Evolutionary conservation across 2,797 vertebrate genomes (phyloP).

Genomic region (Xiphophorus birchmanni): DNA sequence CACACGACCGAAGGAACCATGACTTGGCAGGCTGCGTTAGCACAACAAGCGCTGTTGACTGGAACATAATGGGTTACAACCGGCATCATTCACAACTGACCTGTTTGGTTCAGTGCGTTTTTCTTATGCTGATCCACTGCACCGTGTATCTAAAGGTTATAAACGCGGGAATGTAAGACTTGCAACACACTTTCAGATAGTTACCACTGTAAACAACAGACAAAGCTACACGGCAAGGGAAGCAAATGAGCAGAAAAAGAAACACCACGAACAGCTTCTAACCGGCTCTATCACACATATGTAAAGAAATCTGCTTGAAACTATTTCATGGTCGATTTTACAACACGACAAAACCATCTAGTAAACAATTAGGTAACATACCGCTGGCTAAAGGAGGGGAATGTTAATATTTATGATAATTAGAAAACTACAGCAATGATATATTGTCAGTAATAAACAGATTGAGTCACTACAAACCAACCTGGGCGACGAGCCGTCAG

Average conservation of each 20-base stretch:
- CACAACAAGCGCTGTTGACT: slow-evolving; percentile 30
- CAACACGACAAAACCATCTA: background rate
- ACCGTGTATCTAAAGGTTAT: background rate
- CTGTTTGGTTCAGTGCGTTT: background rate
- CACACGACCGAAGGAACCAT: slow-evolving; percentile 76
- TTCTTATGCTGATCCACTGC: background rate
- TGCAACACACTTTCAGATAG: slow-evolving; percentile 2
- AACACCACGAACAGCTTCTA: background rate
- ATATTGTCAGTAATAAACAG: background rate
- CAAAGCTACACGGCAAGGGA: background rate
- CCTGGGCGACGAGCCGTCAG: slow-evolving; percentile 56
- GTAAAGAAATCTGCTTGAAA: background rate
- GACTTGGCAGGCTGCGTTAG: slow-evolving; percentile 73
- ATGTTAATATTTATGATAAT: slow-evolving; percentile 17
- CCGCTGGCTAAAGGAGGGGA: slow-evolving; percentile 25
- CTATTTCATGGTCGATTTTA: background rate
- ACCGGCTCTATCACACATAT: background rate
- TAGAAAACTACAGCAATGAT: background rate
- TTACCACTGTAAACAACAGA: slow-evolving; percentile 16
- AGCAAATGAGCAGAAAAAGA: background rate
- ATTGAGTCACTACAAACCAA: slow-evolving; percentile 39
- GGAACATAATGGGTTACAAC: slow-evolving; percentile 15
- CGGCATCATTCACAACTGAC: background rate
- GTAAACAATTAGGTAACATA: slow-evolving; percentile 44
- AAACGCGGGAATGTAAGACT: background rate